Conservation (phyloP, 2,113 vertebrate genomes). For the Anguilla rostrata region DNA sequence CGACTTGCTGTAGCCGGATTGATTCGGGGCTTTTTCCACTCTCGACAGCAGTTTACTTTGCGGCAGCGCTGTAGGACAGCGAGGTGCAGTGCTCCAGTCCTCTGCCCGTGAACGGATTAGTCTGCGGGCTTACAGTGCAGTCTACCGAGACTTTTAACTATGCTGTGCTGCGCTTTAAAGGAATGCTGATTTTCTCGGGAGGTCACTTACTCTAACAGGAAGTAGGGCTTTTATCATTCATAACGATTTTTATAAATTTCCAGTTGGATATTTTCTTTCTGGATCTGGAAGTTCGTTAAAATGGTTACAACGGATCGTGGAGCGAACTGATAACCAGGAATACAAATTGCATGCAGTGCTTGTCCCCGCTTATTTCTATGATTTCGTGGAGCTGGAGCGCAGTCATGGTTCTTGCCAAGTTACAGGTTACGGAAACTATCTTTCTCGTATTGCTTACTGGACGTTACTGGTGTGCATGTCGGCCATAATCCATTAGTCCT, state of each 20-base stretch:
- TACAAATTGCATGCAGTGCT: conserved; percentile 36
- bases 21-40: conserved; percentile 10
- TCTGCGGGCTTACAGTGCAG: neutral
- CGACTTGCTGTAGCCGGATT: conserved; percentile 13
- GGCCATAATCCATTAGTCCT: conserved; percentile 54
- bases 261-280: conserved; percentile 54
- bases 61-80: conserved; percentile 8
- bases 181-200: conserved; percentile 17
- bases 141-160: conserved; percentile 18
- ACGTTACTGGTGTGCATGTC: conserved; percentile 28
- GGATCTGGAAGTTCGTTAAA: conserved; percentile 59
- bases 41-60: neutral
- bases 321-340: conserved; percentile 48
- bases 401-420: conserved; percentile 57
- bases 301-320: conserved; percentile 46
- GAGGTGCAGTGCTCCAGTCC: neutral
- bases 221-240: conserved; percentile 35
- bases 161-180: neutral
- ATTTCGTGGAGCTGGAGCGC: conserved; percentile 18
- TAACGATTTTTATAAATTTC: conserved; percentile 36
- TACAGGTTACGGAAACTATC: conserved; percentile 53
- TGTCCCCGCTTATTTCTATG: conserved; percentile 34
- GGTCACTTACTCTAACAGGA: conserved; percentile 29
- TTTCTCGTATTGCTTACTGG: conserved; percentile 39
- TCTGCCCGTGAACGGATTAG: conserved; percentile 25